Evolutionary conservation across 2,113 vertebrate species (phyloP), one percentile per base, ranked within the genome.

Genomic region (Xiphias gladius): DNA sequence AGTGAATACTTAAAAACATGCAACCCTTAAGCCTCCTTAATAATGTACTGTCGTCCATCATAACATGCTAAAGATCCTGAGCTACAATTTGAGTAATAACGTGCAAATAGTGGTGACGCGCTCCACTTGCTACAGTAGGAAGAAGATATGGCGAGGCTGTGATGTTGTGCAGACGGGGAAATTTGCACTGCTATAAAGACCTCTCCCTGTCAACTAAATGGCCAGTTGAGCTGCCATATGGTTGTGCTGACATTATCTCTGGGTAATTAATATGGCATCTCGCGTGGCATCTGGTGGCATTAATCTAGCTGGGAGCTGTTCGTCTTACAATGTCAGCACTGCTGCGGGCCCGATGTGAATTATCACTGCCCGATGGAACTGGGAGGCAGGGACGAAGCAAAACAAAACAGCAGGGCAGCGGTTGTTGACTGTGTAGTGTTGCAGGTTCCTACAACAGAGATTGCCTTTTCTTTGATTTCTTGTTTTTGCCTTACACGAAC

Each of bases 241-340:
- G 94, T 90, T 88, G 89, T 78, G 90, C 91, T 95, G 94, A 94
- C 94, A 95, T 95, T 95, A 95, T 95, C 94, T 94, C 91, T 92
- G 94, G 92, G 94, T 95, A 95, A 95, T 95, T 95, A 95, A 96
- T 95, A 95, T 94, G 93, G 94, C 94, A 95, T 94, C 94, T 93
- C 92, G 93, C 93, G 91, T 94, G 95, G 94, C 95, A 95, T 95
- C 95, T 95, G 94, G 95, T 94, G 92, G 92, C 95, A 96, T 95
- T 95, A 94, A 95, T 95, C 94, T 95, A 88, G 89, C 90, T 84
- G 88, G 55, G 92, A 93, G 91, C 88, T 63, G 84, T 89, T 90
- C 91, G 92, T 95, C 93, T 93, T 86, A 62, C 90, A 82, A 75
- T 87, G 91, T 93, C 89, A 82, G 86, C 79, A 71, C 86, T 73